Evolutionary conservation across 2,797 vertebrate genomes (phyloP), one percentile per base, ranked within the genome.

Genomic region (Alectoris magna): DNA sequence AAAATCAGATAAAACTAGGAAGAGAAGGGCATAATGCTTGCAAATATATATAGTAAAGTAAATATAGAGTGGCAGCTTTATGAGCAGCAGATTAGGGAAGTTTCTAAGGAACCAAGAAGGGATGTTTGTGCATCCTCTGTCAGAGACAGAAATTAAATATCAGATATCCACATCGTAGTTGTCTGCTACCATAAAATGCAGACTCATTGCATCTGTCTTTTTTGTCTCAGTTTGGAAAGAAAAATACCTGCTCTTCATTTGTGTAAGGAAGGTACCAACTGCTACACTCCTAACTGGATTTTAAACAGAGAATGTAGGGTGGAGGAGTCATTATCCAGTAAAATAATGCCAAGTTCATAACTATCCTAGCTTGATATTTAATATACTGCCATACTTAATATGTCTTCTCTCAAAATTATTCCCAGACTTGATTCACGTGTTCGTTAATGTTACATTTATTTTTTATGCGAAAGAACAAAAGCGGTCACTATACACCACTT

Each of bases 401-500:
- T 71, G 88, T 80, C 18, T 9, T 88, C 19, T 89, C 26, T 76
- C 39, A 75, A 62, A 68, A 56, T 7, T 6, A 29, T 86, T 81
- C 23, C 29, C 36, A 84, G 58, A 48, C 19, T 31, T 39, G 34
- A 66, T 75, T 88, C 14, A 55, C 55, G 5, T 14, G 31, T 81
- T 76, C 68, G 3, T 72, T 49, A 34, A 31, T 0, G 0, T 27
- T 86, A 27, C 58, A n/a, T 84, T 91, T 91, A 19, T 64, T 79
- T 78, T 81, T 76, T 41, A 67, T 76, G 48, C 43, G 63, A 59
- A 95, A 94, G 83, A 56, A 46, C 36, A 79, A 62, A 80, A 92
- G 58, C 53, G 8, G 74, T 24, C 53, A 23, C 56, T 36, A 31
- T n/a, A 84, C 58, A 34, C 68, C 46, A 84, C 70, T 62, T 87